Base-by-base conservation (phyloP, 2,113 vertebrate genomes). In the Chunga burmeisteri region DNA sequence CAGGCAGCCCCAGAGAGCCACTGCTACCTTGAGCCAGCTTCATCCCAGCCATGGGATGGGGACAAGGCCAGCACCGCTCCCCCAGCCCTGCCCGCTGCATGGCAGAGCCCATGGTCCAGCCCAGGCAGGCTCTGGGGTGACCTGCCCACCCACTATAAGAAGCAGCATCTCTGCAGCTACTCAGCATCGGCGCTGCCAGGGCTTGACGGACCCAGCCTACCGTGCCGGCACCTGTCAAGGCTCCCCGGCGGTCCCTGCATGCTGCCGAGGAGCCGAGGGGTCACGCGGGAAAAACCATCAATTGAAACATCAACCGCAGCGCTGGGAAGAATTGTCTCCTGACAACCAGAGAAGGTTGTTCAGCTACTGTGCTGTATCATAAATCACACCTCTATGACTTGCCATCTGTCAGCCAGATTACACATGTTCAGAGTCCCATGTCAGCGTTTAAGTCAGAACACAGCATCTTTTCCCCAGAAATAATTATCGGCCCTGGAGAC, bases 361-460 rank as follows among this genome's bases (percentile, higher is more conserved):
- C 88, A 95, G 94, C 92, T 96, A 96, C 93, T 84, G 80, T 91
- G 78, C 90, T 93, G 61, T 94, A 87, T 88, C 88, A 96, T 97
- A 96, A 97, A 94, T 95, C 94, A 95, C 95, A 96, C 83, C 90
- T 96, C 96, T 82, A 38, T 81, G 94, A 95, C 90, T 89, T 67
- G 81, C 95, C 90, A 96, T 96, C 92, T 94, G 92, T 82, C 95
- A 94, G 90, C 96, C 93, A 97, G 88, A 96, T 96, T 94, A 96
- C 93, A 97, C 91, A 91, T 85, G 91, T 90, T 91, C 88, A 56
- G 66, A 92, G 85, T 84, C 94, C 94, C 86, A 29, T 85, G 91
- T 83, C 95, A 89, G 90, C 4, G 4, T 79, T 94, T 80, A 68
- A 91, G 90, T 63, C 94, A 71, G 62, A 93, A 93, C 74, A 56